These are phyloP conservation scores for Penaeus indicus DNA, from an alignment of 1,140 invertebrate genomes.

Conservation along the genomic window DNA sequence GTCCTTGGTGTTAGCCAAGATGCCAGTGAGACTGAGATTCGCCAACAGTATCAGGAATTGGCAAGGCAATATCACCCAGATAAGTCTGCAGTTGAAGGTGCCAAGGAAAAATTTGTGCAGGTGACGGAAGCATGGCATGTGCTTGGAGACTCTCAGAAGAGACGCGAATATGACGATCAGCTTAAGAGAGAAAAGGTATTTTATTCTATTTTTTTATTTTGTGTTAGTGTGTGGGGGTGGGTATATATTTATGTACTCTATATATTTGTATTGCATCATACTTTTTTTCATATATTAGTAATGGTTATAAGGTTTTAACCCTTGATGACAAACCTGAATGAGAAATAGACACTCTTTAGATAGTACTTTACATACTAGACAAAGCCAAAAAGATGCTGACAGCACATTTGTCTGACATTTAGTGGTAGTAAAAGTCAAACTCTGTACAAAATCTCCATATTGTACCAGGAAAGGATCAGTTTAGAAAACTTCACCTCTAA, in stretches of 20 bases:
- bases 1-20: conserved; percentile 63
- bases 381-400: too few species aligned
- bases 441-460: too few species aligned
- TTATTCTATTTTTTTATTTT: neutral
- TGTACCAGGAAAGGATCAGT: too few species aligned
- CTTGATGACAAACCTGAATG: too few species aligned
- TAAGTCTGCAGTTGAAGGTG: conserved; percentile 56
- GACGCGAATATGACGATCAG: conserved; percentile 65
- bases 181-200: conserved; percentile 64
- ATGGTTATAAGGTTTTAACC: too few species aligned
- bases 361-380: too few species aligned
- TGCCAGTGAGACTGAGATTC: conserved; percentile 65
- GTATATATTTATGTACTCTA: too few species aligned
- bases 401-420: too few species aligned
- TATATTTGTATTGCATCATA: neutral
- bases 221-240: too few species aligned
- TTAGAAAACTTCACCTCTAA: too few species aligned
- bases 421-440: too few species aligned
- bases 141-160: conserved; percentile 56
- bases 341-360: too few species aligned
- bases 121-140: conserved; percentile 64
- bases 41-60: conserved; percentile 63
- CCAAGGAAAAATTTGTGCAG: conserved; percentile 61
- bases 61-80: conserved; percentile 64
- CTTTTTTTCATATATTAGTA: neutral